Conservation (phyloP, 2,888 invertebrate genomes). For the Smittia aterrima region DNA sequence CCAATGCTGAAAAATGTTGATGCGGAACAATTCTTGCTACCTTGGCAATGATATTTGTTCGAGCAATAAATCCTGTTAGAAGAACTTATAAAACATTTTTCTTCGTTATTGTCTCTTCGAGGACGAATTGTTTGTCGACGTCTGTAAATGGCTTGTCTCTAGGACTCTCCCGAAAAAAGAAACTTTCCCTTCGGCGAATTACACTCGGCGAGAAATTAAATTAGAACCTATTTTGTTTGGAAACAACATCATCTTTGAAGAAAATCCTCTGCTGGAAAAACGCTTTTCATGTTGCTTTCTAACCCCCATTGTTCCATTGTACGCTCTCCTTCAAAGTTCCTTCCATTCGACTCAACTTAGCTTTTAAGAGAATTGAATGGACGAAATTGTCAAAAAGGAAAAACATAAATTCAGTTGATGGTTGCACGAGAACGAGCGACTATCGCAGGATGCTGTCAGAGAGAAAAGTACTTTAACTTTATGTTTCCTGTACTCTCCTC, state of each 20-base stretch:
- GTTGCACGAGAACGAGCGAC: background rate
- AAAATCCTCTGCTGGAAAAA: conserved; percentile 20
- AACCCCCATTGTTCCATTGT: background rate
- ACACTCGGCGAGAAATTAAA: background rate
- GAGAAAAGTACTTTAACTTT: conserved; percentile 31
- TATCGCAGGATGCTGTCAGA: background rate
- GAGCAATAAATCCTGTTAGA: conserved; percentile 37
- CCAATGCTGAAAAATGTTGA: background rate
- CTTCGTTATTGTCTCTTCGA: background rate
- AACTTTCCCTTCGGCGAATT: background rate
- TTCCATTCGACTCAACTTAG: background rate
- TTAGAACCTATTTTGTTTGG: background rate
- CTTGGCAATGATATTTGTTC: conserved; percentile 21
- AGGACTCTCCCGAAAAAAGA: background rate
- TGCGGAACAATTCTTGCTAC: conserved; percentile 17
- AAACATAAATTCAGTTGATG: conserved; percentile 17
- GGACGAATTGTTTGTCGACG: background rate
- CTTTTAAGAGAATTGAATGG: background rate
- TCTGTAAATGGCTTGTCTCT: background rate
- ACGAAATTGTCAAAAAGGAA: background rate
- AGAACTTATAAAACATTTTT: conserved; percentile 2
- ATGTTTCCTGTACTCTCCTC: conserved; percentile 13
- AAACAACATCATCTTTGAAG: background rate
- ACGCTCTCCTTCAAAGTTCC: background rate
- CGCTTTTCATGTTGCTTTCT: conserved; percentile 32